These are phyloP conservation scores for Griposia aprilina DNA, from an alignment of 2,888 invertebrate species.

Conservation along the genomic window DNA sequence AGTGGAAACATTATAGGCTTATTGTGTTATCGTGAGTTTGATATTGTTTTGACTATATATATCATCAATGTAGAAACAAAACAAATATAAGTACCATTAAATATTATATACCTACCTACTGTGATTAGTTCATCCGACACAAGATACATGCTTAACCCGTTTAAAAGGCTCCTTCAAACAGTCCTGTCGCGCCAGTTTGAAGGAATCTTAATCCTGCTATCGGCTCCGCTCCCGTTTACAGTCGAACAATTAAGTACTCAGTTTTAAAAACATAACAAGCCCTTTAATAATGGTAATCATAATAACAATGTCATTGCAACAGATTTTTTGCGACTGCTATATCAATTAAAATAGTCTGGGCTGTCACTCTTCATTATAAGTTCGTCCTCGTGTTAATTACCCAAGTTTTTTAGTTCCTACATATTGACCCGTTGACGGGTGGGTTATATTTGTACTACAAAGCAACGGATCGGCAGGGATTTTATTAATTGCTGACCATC, in stretches of 20 bases:
- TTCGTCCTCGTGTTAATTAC: slow-evolving; percentile 63
- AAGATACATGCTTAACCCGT: background rate
- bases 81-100: no score
- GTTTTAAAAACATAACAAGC: slow-evolving; percentile 32
- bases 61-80: background rate
- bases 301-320: slow-evolving; percentile 39
- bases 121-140: background rate
- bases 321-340: slow-evolving; percentile 58
- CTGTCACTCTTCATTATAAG: slow-evolving; percentile 55
- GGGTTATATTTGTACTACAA: background rate
- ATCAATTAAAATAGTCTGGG: slow-evolving; percentile 60
- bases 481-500: slow-evolving; percentile 33
- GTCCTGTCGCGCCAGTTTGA: no score
- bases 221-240: background rate
- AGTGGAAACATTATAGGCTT: no score
- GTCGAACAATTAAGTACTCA: background rate
- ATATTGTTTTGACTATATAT: background rate
- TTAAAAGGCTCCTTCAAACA: no score
- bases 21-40: background rate
- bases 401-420: slow-evolving; percentile 41
- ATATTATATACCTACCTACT: background rate
- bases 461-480: slow-evolving; percentile 27
- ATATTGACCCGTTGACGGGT: slow-evolving; percentile 29
- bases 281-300: slow-evolving; percentile 35
- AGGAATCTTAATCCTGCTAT: background rate